A percentile compares a stretch with the other conserved stretches of the same genome.
These are phyloP conservation scores for Cossypha heuglini DNA, from an alignment of 2,797 vertebrate genomes.

Conservation along the genomic window DNA sequence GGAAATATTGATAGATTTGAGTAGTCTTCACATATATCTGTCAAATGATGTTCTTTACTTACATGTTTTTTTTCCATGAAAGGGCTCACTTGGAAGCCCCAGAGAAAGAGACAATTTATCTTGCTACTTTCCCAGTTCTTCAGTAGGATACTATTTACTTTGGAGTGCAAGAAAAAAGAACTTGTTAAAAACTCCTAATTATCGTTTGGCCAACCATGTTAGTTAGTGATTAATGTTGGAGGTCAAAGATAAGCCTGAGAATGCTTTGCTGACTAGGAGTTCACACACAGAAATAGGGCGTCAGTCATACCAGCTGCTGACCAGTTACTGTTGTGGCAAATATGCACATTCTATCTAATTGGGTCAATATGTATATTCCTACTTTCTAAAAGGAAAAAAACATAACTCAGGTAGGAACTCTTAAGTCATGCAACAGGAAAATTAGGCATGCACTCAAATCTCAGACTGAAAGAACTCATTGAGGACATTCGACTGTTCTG, in stretches of 20 bases:
- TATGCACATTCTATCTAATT: neutral
- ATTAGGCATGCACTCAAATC: neutral
- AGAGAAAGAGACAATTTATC: neutral
- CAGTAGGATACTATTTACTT: neutral
- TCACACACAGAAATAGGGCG: neutral
- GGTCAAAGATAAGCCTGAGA: neutral
- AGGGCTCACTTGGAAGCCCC: constrained; percentile 10
- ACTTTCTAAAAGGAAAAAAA: neutral
- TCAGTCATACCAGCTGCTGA: neutral
- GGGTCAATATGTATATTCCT: neutral
- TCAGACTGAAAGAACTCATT: neutral
- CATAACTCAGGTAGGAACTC: neutral
- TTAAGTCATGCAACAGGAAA: neutral
- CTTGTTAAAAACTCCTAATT: neutral
- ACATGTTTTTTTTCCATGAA: neutral
- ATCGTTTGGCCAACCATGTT: neutral
- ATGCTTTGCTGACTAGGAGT: neutral
- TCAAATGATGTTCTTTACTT: constrained; percentile 54
- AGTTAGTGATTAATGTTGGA: neutral
- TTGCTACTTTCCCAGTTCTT: neutral
- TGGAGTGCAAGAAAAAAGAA: neutral
- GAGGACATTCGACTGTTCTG: neutral
- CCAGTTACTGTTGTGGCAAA: neutral
- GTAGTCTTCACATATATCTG: neutral
- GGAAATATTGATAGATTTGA: neutral